A percentile compares a stretch with the other conserved stretches of the same genome.
These are phyloP conservation scores for Prochilodus magdalenae DNA, from an alignment of 2,113 vertebrate species.

Conservation along the genomic window DNA sequence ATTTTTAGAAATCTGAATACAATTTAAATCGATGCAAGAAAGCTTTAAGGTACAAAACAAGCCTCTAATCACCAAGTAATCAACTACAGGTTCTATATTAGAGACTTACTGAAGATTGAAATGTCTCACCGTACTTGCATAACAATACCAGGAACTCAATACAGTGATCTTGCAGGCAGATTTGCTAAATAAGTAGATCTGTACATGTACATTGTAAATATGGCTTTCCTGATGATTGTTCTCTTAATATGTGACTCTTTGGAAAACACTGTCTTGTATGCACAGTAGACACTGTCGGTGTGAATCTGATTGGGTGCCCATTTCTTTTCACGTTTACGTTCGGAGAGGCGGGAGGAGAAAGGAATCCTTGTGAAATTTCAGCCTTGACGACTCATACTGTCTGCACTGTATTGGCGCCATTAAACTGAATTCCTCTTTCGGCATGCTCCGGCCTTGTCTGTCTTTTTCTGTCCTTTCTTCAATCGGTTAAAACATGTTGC, in stretches of 20 bases:
- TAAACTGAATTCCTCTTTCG: slow-evolving; percentile 67
- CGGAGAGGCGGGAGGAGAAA: not conserved
- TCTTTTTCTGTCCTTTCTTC: slow-evolving; percentile 27
- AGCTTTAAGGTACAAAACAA: too few species aligned
- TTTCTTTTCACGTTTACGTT: not conserved
- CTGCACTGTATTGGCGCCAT: slow-evolving; percentile 55
- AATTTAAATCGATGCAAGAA: too few species aligned
- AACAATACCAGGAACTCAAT: too few species aligned
- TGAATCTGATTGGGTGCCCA: not conserved
- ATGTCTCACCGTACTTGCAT: too few species aligned
- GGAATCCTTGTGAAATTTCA: slow-evolving; percentile 50
- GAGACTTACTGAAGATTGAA: too few species aligned
- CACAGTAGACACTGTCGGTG: not conserved
- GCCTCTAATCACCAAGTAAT: too few species aligned
- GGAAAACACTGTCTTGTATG: not conserved
- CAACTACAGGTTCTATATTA: too few species aligned
- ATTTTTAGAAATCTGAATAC: too few species aligned
- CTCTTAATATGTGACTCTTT: not conserved
- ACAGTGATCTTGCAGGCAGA: too few species aligned
- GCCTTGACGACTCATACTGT: slow-evolving; percentile 60
- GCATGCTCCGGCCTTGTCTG: slow-evolving; percentile 44
- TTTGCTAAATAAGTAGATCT: too few species aligned
- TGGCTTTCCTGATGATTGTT: not conserved
- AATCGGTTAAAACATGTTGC: slow-evolving; percentile 5
- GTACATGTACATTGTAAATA: not conserved